A percentile compares a stretch with the other conserved stretches of the same genome.
phyloP scores from a whole-genome alignment of 2,797 vertebrate genomes.

The Falco cherrug region DNA sequence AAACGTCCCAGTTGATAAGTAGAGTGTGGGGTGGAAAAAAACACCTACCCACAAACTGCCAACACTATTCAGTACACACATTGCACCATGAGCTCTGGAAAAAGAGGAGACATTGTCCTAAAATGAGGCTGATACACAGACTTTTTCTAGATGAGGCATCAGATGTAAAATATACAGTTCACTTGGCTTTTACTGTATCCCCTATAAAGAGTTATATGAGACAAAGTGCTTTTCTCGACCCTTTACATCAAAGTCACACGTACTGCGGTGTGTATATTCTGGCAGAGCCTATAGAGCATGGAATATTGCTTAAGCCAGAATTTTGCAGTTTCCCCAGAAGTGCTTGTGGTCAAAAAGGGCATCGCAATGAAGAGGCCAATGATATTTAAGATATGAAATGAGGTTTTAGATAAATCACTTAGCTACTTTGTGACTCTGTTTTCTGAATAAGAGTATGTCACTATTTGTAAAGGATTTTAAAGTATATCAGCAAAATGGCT shows the following conservation, averaged over 20 bases:
- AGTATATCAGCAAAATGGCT: background rate
- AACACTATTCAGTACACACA: background rate
- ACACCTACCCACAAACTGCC: background rate
- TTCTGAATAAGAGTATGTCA: background rate
- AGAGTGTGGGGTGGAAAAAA: background rate
- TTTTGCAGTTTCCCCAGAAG: background rate
- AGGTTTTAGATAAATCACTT: background rate
- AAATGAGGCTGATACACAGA: background rate
- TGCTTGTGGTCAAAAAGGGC: background rate
- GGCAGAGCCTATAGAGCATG: background rate
- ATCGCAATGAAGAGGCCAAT: background rate
- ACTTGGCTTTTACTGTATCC: background rate
- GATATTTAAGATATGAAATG: background rate
- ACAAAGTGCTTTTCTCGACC: background rate
- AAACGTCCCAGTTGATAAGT: background rate
- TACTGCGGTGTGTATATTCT: background rate
- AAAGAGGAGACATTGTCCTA: background rate
- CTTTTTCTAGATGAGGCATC: background rate
- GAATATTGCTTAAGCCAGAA: background rate
- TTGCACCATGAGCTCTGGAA: background rate
- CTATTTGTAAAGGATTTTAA: background rate
- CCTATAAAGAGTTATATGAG: background rate
- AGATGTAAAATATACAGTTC: fast-evolving
- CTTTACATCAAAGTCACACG: background rate
- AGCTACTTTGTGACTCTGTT: background rate